Base-by-base conservation (phyloP, 1,140 invertebrate genomes). In the Drosophila jambulina region DNA sequence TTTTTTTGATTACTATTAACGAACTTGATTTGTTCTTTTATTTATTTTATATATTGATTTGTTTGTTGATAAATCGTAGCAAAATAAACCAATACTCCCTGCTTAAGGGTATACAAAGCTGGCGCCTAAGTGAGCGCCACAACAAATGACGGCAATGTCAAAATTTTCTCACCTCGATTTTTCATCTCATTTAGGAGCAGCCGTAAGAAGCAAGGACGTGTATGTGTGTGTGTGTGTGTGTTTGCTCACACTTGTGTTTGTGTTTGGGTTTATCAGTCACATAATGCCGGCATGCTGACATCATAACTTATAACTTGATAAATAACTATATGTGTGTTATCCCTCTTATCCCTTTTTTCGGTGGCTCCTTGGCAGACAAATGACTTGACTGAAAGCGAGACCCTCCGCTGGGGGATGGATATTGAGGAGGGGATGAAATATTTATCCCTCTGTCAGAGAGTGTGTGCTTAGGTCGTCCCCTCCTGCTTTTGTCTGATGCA, bases 291-390 rank as follows among this genome's bases (percentile, higher is more conserved):
- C 78, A 79, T 81, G 85, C 85, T 90, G 85, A 91, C 85, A 90
- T 91, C 85, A 90, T 90, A 90, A 90, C 85, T 90, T 90, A 90
- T 90, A 90, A 70, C 82, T 86, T 90, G 85, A 90, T 90, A 90
- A 90, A 90, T 90, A 90, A 91, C 85, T 85, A 79, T 82, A 78
- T 75, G 63, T 75, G 63, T 80, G 61, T 77, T 69, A 64, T 72
- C 53, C 69, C 46, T 85, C 75, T 82, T 90, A 82, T 72, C 59
- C 59, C 60, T 54, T 65, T 71, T 51, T 69, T 54, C 43, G 36
- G 49, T 25, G 19, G 10, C 60, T 64, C 36, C 32, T 46, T 60
- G 19, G 75, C 81, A 90, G 85, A 90, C 85, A 90, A 90, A 90
- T 90, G 85, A 90, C 85, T 90, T 75, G 78, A 82, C 81, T 88